phyloP scores from a whole-genome alignment of 1,140 invertebrate genomes.

The Atta cephalotes region DNA sequence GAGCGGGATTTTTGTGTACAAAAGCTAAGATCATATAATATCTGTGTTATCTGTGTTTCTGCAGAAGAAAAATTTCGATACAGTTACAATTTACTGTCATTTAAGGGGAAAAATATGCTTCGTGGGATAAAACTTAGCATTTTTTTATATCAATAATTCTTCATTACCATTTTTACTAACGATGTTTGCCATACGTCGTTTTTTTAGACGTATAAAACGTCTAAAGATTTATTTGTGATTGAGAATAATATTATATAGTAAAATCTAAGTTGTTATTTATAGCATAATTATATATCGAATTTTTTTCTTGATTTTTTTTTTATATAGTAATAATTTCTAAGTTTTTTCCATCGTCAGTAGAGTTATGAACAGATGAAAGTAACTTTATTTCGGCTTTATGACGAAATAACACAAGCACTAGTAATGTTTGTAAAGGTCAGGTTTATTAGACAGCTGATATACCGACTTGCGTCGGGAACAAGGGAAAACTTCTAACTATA shows the following conservation, averaged over 20 bases:
- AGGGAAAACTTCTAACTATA: conserved; percentile 35
- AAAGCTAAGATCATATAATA: conserved; percentile 32
- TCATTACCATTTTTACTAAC: not conserved
- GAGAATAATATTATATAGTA: not conserved
- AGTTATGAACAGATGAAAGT: conserved; percentile 6
- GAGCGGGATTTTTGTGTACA: conserved; percentile 37
- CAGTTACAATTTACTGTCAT: conserved; percentile 12
- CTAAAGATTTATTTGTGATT: not conserved
- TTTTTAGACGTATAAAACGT: not conserved
- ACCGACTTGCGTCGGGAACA: not conserved
- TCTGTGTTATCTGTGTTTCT: conserved; percentile 35
- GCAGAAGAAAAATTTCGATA: conserved; percentile 25
- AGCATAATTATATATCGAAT: not conserved
- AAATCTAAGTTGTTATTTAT: not conserved
- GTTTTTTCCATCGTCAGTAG: not conserved
- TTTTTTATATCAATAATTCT: conserved; percentile 11
- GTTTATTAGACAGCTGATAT: conserved; percentile 49
- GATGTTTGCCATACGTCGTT: not conserved
- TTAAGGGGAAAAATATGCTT: conserved; percentile 17
- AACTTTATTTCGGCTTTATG: not conserved
- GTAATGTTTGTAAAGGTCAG: conserved; percentile 41
- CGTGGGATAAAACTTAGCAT: conserved; percentile 15
- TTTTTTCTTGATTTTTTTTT: not conserved
- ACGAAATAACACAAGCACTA: not conserved
- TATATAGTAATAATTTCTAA: not conserved